These are phyloP conservation scores for Nannospalax galili DNA, from an alignment of 2,113 vertebrate genomes.

Conservation along the genomic window DNA sequence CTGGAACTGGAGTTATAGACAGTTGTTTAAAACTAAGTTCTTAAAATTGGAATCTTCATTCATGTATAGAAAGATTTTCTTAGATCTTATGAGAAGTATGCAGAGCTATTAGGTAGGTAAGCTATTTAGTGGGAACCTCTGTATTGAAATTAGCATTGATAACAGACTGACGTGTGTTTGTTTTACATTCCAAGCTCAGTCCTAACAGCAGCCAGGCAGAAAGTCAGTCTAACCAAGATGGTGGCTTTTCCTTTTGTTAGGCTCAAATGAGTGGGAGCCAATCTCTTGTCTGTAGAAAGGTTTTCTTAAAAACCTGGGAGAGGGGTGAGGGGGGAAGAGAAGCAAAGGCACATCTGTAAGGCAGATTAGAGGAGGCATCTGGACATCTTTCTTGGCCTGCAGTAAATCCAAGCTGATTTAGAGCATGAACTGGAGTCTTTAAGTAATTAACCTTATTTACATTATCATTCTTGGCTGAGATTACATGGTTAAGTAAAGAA, in stretches of 20 bases:
- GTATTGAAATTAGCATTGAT: background rate
- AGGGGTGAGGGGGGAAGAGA: background rate
- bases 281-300: fast-evolving
- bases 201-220: background rate
- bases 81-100: background rate
- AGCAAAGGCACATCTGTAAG: background rate
- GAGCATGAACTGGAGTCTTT: background rate
- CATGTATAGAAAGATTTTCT: background rate
- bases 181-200: background rate
- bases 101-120: background rate
- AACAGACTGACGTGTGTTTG: background rate
- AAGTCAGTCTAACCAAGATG: background rate
- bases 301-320: background rate
- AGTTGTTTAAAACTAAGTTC: too few relatives aligned
- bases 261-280: background rate
- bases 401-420: background rate
- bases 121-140: background rate
- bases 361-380: background rate
- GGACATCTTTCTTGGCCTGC: background rate
- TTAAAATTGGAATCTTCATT: background rate
- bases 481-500: background rate
- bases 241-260: background rate
- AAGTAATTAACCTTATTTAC: background rate
- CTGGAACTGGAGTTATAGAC: too few relatives aligned
- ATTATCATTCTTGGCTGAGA: conserved; percentile 40